Evolutionary conservation across 2,797 vertebrate species (phyloP).

Genomic region (Erpetoichthys calabaricus): DNA sequence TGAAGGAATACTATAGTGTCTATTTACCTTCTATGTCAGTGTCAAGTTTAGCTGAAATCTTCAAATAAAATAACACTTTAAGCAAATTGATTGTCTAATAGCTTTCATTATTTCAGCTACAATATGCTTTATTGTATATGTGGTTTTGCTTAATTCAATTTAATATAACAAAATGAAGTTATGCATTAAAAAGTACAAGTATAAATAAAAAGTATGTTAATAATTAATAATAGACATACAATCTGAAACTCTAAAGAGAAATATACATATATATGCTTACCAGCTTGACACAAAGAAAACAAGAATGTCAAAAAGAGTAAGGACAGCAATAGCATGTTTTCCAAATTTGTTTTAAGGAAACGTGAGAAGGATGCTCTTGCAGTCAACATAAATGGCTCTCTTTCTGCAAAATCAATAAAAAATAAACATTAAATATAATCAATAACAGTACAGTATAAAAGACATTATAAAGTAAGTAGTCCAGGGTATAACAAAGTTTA

Average conservation of each 20-base stretch:
- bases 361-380: constrained; percentile 41
- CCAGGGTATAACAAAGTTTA: not conserved
- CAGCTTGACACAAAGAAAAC: constrained; percentile 29
- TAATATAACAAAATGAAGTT: not conserved
- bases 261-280: constrained; percentile 23
- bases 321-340: constrained; percentile 42
- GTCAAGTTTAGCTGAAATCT: too few relatives aligned
- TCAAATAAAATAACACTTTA: too few relatives aligned
- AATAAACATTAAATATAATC: not conserved
- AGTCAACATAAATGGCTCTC: not conserved
- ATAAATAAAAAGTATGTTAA: too few relatives aligned
- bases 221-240: too few relatives aligned
- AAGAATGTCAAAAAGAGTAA: constrained; percentile 37
- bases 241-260: too few relatives aligned
- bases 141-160: too few relatives aligned
- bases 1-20: too few relatives aligned
- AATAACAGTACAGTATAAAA: not conserved
- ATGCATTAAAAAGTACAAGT: not conserved
- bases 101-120: too few relatives aligned
- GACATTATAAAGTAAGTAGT: not conserved
- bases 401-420: not conserved
- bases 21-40: too few relatives aligned
- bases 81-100: too few relatives aligned
- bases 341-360: constrained; percentile 34
- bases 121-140: too few relatives aligned